Evolutionary conservation across 2,888 invertebrate species (phyloP).

Genomic region (Copidosoma aretas): DNA sequence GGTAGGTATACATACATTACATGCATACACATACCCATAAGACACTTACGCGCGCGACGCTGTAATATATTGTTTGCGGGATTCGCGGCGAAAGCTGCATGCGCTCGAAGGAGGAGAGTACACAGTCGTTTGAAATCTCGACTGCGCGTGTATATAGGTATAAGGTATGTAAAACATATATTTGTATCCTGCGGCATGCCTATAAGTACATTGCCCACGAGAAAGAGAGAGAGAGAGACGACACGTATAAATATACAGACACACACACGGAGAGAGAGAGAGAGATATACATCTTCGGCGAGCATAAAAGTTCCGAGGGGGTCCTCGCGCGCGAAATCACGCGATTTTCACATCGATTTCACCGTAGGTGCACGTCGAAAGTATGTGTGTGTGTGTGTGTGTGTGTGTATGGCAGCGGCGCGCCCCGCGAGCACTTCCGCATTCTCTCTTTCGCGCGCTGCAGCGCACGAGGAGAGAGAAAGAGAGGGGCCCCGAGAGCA

Average conservation of each 20-base stretch:
- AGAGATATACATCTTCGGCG: conserved; percentile 29
- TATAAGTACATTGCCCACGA: no score
- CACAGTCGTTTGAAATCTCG: no score
- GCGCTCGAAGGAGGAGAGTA: conserved; percentile 14
- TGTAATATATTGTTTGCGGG: conserved; percentile 25
- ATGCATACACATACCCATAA: no score
- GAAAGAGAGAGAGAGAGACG: not conserved
- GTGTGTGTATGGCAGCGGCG: conserved; percentile 35
- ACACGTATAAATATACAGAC: not conserved
- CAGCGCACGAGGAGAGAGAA: not conserved
- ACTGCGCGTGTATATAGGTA: no score
- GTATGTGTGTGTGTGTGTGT: conserved; percentile 8
- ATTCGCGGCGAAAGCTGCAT: conserved; percentile 26
- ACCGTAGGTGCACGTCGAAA: conserved; percentile 42
- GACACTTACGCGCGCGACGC: not conserved
- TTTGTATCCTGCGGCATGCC: no score
- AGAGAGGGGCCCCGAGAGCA: conserved; percentile 5
- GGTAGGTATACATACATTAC: no score
- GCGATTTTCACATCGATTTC: conserved; percentile 51
- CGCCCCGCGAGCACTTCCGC: conserved; percentile 45
- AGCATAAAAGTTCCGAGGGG: no score
- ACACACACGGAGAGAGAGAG: not conserved
- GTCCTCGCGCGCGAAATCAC: conserved; percentile 44
- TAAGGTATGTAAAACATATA: no score
- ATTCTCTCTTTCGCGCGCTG: conserved; percentile 44